Evolutionary conservation across 2,888 invertebrate genomes (phyloP), one percentile per base, ranked within the genome.

Genomic region (Abrostola tripartita): DNA sequence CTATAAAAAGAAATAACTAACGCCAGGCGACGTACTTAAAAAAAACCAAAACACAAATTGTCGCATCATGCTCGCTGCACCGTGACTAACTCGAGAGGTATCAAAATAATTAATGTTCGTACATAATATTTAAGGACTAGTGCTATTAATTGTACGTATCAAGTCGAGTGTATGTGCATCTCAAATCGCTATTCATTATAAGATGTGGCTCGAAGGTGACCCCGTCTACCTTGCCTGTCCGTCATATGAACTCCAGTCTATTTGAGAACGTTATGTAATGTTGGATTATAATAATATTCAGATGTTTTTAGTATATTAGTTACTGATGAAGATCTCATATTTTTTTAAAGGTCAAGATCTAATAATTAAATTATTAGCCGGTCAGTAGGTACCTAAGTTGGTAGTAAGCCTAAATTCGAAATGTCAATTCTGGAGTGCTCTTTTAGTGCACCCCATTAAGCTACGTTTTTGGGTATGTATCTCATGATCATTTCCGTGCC

Each of bases 191-290:
- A 67, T 47, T 65, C 52, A 71, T 71, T 73, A 65, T 62, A 63
- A 71, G 65, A 42, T 59, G 57, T 54, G 65, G 77, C 62, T 73
- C 66, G 76, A 86, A 87, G 86, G 88, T 88, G 87, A 87, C 88
- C 82, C 63, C 50, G 68, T 76, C 78, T 80, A 79, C 76, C 76
- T 81, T 69, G 72, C 69, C 71, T 76, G 82, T 70, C 82, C 81
- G 78, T 64, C 65, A 75, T 68, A 64, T 76, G 81, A 73, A 72
- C 77, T 80, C 50, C 6, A 10, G 52, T 61, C 65, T 65, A 65
- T 61, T 64, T 71, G 59, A 60, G 54, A 56, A 65, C 49, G 44
- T 71, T 66, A 72, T 52, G 41, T 64, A 68, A 70, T 8, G 49
- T 52, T 62, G 38, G 35, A 61, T 49, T 61, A 54, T 62, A 35